Conservation (phyloP, 2,797 vertebrate species). For the Cheracebus regulus region DNA sequence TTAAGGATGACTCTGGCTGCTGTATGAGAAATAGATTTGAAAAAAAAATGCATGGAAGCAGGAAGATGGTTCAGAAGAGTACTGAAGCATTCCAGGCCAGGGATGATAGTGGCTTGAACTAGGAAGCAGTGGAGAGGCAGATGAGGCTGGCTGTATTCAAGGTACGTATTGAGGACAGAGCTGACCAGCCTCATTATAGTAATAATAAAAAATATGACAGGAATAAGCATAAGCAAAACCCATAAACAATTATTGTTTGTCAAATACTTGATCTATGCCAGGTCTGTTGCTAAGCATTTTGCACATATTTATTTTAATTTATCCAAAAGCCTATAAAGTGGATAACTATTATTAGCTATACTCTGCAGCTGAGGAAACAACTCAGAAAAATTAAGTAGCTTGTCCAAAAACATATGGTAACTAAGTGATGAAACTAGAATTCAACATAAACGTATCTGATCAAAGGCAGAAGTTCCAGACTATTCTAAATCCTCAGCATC, state of each 20-base stretch:
- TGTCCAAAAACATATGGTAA: neutral
- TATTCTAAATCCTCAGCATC: neutral
- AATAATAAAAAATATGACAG: neutral
- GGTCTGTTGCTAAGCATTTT: slow-evolving; percentile 56
- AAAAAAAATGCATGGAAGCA: neutral
- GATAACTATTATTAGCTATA: slow-evolving; percentile 50
- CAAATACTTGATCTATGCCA: neutral
- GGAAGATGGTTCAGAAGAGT: neutral
- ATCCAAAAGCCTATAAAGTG: slow-evolving; percentile 30
- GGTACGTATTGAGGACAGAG: neutral
- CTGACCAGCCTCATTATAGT: neutral
- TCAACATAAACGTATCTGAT: neutral
- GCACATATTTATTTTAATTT: slow-evolving; percentile 44
- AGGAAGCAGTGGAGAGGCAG: neutral
- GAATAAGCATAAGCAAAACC: neutral
- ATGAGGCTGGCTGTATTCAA: neutral
- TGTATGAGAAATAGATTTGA: neutral
- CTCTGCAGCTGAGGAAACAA: neutral
- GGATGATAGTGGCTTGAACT: neutral
- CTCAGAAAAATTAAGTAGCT: slow-evolving; percentile 42
- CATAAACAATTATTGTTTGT: neutral
- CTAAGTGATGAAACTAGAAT: neutral
- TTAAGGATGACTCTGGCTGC: neutral
- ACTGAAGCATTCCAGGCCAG: neutral
- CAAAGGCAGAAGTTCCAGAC: neutral